Base-by-base conservation (phyloP, 2,113 vertebrate genomes). In the Megalops atlanticus region DNA sequence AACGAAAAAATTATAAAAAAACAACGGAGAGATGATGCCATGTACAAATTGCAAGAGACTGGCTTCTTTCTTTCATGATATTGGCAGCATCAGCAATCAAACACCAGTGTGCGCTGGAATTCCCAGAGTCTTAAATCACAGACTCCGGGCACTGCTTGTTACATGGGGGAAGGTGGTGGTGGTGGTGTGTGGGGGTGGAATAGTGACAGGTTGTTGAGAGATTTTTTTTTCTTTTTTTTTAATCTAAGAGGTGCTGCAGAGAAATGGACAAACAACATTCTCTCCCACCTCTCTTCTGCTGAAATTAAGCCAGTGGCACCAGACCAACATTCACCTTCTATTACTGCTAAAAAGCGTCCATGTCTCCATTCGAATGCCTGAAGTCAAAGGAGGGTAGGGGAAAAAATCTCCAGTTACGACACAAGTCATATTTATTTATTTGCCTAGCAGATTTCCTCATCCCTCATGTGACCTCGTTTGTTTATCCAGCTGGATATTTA, bases 201-300 rank as follows among this genome's bases (percentile, higher is more conserved):
- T 64, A n/a, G 8, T 64, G 58, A 64, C 58, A 64, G 58, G 58
- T n/a, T 31, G n/a, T 24, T 64, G 58, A 64, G 31, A n/a, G n/a
- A 64, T 64, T 64, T 64, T 27, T 64, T 64, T 27, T 31, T 64
- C 21, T 54, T n/a, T 74, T 71, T 71, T 27, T 75, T 49, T 85
- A 6, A 76, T 80, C 74, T 79, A 49, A 79, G 80, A 82, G 27
- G 43, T 78, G 36, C 52, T 38, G 39, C 4, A 12, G 69, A 58
- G 82, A 49, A 49, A 75, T 39, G 85, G 72, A 85, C 77, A 81
- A 75, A 80, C 79, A 85, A 84, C 84, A 85, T 84, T 69, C 78
- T 58, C 43, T 41, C 64, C 76, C 58, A 54, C 47, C 69, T 14
- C 74, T 83, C 64, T 70, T 40, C 11, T 7, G 21, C 49, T 40